Evolutionary conservation across 2,888 invertebrate genomes (phyloP), one percentile per base, ranked within the genome.

Genomic region (Drosophila subsilvestris): DNA sequence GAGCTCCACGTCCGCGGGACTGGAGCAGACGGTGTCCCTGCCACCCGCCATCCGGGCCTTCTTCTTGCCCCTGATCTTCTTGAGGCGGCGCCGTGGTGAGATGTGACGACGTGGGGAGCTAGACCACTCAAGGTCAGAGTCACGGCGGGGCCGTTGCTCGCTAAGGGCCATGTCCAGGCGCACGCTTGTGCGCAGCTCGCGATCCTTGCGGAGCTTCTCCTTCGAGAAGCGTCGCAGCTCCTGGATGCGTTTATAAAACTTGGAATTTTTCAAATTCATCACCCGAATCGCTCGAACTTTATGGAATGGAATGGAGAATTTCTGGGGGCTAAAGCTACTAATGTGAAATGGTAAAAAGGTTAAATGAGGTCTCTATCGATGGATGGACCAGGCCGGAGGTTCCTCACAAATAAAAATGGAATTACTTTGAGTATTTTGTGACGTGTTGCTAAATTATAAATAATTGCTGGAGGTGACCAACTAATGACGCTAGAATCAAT

Each of bases 201-300:
- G 77, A 48, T 88, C 79, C 57, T 79, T 81, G 6, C 81, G 82
- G 20, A 87, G 22, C 66, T 89, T 91, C 20, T 90, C 85, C 59
- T 85, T 90, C 20, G 90, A 89, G 56, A 83, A 78, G 17, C 80
- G 75, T 3, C 90, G 89, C 56, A 90, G 78, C 72, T 85, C 80
- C 85, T 90, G 91, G 54, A 90, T 90, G 56, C 89, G 84, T 77
- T 86, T 91, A 53, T 80, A 87, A 79, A 90, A 90, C 89, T 89
- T 90, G 17, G 88, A 90, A 78, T 88, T 90, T 85, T 89, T 90
- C 47, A 91, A 77, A 85, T 90, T 90, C 90, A 90, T 90, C 76
- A 70, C 60, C 67, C 53, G 48, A 37, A 17, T 48, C 20, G 65
- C 18, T 3, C 20, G n/a, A 17, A 22, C 42, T 42, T 29, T 25